These are phyloP conservation scores for Sebastes iracundus DNA, from an alignment of 2,797 vertebrate genomes.

Conservation along the genomic window DNA sequence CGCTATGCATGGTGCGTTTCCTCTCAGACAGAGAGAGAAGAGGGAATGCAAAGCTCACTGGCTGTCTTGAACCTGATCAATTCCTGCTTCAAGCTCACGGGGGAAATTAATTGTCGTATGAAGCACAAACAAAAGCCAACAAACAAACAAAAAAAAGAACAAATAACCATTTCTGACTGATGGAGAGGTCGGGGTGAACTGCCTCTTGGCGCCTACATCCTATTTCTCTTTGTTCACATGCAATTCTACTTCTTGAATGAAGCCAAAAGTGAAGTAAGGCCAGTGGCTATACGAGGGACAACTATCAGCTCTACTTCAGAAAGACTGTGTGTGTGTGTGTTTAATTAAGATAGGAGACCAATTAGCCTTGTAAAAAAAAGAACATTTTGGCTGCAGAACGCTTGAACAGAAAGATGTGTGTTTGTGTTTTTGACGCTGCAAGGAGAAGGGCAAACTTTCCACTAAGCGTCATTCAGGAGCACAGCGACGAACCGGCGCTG, in stretches of 20 bases:
- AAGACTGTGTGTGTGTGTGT: neutral
- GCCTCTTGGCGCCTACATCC: conserved; percentile 52
- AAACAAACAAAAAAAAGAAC: conserved; percentile 33
- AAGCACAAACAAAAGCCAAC: conserved; percentile 70
- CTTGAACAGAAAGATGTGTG: neutral
- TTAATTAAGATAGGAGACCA: conserved; percentile 35
- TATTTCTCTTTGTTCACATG: conserved; percentile 59
- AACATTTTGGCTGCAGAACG: neutral
- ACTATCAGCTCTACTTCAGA: conserved; percentile 10
- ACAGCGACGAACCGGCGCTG: neutral
- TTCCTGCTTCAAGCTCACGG: conserved; percentile 65
- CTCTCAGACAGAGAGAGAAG: conserved; percentile 5
- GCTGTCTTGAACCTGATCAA: conserved; percentile 65
- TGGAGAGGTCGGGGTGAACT: conserved; percentile 57
- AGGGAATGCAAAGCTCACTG: conserved; percentile 43
- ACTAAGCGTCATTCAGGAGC: neutral
- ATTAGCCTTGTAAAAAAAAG: neutral
- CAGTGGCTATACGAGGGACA: neutral
- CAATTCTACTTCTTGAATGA: conserved; percentile 32
- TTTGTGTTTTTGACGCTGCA: neutral
- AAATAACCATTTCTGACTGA: conserved; percentile 70
- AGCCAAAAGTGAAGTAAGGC: conserved; percentile 26
- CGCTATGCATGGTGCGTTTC: conserved; percentile 4
- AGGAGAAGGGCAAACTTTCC: neutral
- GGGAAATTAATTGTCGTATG: conserved; percentile 76